Conservation (phyloP, 2,888 invertebrate species). For the Rhodophaea formosa region DNA sequence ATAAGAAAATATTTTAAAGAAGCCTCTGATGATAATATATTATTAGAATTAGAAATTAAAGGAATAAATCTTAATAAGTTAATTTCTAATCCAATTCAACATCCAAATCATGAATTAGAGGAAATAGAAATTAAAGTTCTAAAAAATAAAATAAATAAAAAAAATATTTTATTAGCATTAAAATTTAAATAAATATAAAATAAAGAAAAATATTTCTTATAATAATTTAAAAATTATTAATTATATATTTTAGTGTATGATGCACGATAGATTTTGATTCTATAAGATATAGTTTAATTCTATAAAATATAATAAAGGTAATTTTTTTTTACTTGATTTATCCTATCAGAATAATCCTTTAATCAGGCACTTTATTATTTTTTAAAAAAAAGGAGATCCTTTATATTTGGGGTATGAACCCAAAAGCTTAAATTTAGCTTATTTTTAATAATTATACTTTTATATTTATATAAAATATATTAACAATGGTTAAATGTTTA, state of each 20-base stretch:
- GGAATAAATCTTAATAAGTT: conserved; percentile 83
- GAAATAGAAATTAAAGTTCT: conserved; percentile 67
- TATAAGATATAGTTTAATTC: conserved; percentile 83
- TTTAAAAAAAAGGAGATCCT: conserved; percentile 69
- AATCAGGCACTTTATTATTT: conserved; percentile 67
- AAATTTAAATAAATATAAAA: conserved; percentile 74
- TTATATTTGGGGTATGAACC: conserved; percentile 83
- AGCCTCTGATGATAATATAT: conserved; percentile 76
- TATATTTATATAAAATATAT: conserved; percentile 39
- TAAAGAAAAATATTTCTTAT: conserved; percentile 75
- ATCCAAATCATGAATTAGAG: conserved; percentile 63
- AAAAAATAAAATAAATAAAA: conserved; percentile 75
- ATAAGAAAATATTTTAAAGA: conserved; percentile 82
- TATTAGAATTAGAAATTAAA: conserved; percentile 73
- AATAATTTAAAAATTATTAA: conserved; percentile 43
- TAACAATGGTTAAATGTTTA: conserved; percentile 31
- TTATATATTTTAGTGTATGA: conserved; percentile 83
- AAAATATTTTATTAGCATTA: conserved; percentile 77
- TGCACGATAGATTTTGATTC: conserved; percentile 83
- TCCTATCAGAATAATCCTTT: conserved; percentile 74
- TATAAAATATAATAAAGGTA: conserved; percentile 83
- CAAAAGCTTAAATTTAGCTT: conserved; percentile 82
- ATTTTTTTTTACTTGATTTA: conserved; percentile 58
- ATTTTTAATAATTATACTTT: conserved; percentile 50
- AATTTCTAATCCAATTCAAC: conserved; percentile 84